These are phyloP conservation scores for Leptinotarsa juncta DNA, from an alignment of 2,888 invertebrate species.

Conservation along the genomic window DNA sequence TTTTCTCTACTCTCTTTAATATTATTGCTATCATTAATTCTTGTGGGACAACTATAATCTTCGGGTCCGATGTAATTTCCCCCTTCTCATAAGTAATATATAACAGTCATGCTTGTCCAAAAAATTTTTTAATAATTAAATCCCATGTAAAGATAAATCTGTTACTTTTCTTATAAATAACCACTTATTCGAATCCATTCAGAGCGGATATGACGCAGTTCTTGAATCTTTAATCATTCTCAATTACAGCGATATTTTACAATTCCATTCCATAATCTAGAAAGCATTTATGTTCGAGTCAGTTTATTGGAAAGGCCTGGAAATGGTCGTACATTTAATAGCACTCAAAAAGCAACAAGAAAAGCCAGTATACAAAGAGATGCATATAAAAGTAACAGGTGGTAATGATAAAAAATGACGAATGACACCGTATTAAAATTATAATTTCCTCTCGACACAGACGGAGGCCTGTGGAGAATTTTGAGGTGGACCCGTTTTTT, in stretches of 20 bases:
- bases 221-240: conserved; percentile 9
- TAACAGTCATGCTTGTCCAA: background rate
- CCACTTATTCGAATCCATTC: background rate
- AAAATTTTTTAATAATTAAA: background rate
- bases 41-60: background rate
- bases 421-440: background rate
- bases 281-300: conserved; percentile 6
- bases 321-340: background rate
- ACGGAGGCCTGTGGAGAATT: background rate
- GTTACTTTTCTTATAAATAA: background rate
- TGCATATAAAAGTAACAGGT: background rate
- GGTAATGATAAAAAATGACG: conserved; percentile 4
- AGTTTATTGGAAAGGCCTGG: background rate
- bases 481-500: background rate
- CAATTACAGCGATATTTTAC: conserved; percentile 12
- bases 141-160: background rate
- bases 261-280: conserved; percentile 5
- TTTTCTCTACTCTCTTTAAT: background rate
- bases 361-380: background rate
- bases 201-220: conserved; percentile 11
- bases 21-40: conserved; percentile 4
- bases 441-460: conserved; percentile 4
- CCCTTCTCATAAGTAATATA: background rate
- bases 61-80: background rate
- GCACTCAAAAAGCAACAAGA: conserved; percentile 3